phyloP scores from a whole-genome alignment of 2,888 invertebrate genomes.

The Philopedon plagiatum region DNA sequence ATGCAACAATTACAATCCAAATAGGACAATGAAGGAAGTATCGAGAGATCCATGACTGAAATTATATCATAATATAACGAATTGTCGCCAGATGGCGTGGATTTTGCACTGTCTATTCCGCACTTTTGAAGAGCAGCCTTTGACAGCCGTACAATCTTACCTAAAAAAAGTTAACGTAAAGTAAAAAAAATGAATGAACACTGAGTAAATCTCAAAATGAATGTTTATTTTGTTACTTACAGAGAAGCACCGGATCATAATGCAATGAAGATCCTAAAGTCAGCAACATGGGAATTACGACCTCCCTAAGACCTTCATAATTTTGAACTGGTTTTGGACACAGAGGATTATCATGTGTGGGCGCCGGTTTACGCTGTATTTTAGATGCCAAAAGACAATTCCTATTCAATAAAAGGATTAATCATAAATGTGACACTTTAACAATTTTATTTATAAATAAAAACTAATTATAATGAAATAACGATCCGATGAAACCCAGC shows the following conservation, averaged over 20 bases:
- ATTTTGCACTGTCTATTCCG: constrained; percentile 61
- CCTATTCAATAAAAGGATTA: constrained; percentile 68
- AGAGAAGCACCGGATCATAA: constrained; percentile 90
- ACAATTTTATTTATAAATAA: too few relatives aligned
- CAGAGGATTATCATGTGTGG: constrained; percentile 71
- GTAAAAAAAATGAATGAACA: neutral
- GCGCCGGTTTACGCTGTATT: constrained; percentile 74
- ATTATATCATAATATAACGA: constrained; percentile 85
- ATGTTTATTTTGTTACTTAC: constrained; percentile 72
- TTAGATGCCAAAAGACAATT: constrained; percentile 82
- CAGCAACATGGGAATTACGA: constrained; percentile 88
- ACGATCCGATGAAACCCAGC: too few relatives aligned
- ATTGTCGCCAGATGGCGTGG: constrained; percentile 28
- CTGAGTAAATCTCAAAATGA: too few relatives aligned
- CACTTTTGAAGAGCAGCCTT: constrained; percentile 64
- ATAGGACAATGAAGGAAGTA: constrained; percentile 92
- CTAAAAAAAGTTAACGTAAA: constrained; percentile 17
- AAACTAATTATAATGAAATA: too few relatives aligned
- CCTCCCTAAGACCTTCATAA: constrained; percentile 80
- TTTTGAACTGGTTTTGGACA: constrained; percentile 79
- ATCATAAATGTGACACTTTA: too few relatives aligned
- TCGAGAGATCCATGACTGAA: constrained; percentile 87
- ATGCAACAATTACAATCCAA: constrained; percentile 96
- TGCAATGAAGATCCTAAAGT: constrained; percentile 91
- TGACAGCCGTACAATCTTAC: constrained; percentile 72